These are phyloP conservation scores for Alectura lathami DNA, from an alignment of 2,113 vertebrate genomes.

Conservation along the genomic window DNA sequence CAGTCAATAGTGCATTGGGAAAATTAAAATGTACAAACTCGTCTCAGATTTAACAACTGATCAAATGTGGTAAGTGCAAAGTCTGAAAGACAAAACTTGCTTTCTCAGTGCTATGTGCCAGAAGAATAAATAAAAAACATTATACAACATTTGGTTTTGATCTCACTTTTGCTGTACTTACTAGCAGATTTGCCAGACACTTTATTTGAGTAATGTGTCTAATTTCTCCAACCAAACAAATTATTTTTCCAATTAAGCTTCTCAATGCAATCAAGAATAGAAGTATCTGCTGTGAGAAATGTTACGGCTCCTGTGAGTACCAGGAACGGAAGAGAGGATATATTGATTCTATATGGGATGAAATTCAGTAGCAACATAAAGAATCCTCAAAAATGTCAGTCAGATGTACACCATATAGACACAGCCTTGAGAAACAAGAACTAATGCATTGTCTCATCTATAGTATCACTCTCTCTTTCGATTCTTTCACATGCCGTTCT, in stretches of 20 bases:
- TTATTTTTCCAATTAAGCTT: conserved; percentile 37
- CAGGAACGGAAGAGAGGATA: not conserved
- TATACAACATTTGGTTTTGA: not conserved
- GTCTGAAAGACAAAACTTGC: not conserved
- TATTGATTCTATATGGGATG: not conserved
- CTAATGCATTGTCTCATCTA: not conserved
- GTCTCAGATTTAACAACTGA: not conserved
- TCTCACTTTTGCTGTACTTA: not conserved
- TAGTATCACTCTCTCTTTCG: not conserved
- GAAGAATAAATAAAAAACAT: not conserved
- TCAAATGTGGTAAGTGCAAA: not conserved
- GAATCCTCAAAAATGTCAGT: not conserved
- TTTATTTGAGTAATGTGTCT: not conserved
- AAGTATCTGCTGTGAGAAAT: conserved; percentile 20
- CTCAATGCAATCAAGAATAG: conserved; percentile 28
- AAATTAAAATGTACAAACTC: not conserved
- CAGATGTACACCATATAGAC: not conserved
- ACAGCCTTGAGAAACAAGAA: not conserved
- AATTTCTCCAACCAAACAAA: conserved; percentile 48
- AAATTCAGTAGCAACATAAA: not conserved
- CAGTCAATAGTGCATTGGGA: not conserved
- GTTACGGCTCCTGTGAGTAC: not conserved
- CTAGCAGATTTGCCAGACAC: not conserved
- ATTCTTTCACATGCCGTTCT: not conserved
- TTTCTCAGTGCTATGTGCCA: conserved; percentile 1